Base-by-base conservation (phyloP, 2,113 vertebrate species). In the Lophius piscatorius region DNA sequence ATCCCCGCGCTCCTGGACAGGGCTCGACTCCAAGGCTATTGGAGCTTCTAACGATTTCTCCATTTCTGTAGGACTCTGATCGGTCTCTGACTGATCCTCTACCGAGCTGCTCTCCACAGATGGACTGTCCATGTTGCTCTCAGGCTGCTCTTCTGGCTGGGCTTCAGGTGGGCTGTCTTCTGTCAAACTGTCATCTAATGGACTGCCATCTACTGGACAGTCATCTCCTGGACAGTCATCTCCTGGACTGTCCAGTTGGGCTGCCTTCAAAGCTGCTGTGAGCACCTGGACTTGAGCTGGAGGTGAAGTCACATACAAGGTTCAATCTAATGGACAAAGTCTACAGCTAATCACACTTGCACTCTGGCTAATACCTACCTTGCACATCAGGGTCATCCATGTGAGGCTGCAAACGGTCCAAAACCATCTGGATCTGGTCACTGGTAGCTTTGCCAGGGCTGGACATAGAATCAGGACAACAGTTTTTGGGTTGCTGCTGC, bases 201-300 rank as follows among this genome's bases (percentile, higher is more conserved):
- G 78, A 31, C 71, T 73, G 58, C 45, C 33, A 14, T 81, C 78
- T 13, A 13, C 10, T 9, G 80, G 68, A 13, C 59, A 72, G 73
- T 89, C 93, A n/a, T n/a, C n/a, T n/a, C n/a, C n/a, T n/a, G n/a
- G n/a, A n/a, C n/a, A n/a, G n/a, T n/a, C n/a, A n/a, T n/a, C n/a
- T n/a, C n/a, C n/a, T 0, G 80, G 68, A 13, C 59, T 75, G 73
- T 89, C 93, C 5, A 94, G 91, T 83, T 94, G 92, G 9, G 92
- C 88, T 21, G 91, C 94, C 74, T 92, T 92, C 57, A 93, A 90
- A 14, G 94, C 92, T 14, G 94, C 94, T 39, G 94, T 93, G 56
- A 95, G 64, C 23, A 95, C 95, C 85, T 94, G 92, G 29, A 94
- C 93, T 84, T 94, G 94, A 86, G 92, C 94, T 95, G 80, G 23